Base-by-base conservation (phyloP, 2,888 invertebrate species). In the Sphecodes monilicornis region DNA sequence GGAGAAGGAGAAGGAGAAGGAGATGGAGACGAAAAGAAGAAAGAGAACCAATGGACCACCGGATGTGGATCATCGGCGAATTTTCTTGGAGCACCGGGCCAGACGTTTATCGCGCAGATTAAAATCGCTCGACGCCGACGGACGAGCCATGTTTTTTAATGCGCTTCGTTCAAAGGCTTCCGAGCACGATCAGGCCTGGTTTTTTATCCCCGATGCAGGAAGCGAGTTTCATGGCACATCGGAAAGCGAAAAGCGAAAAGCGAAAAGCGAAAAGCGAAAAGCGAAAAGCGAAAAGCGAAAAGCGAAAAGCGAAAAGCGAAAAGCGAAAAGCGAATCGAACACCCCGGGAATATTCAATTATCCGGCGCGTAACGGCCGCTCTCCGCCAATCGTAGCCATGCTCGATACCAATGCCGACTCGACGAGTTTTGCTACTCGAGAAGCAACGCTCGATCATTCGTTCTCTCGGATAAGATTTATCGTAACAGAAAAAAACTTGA, bases 11-110 rank as follows among this genome's bases (percentile, higher is more conserved):
- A 88, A 77, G 82, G 77, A 75, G 71, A 66, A 41, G 75, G n/a
- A n/a, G n/a, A n/a, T n/a, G n/a, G n/a, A n/a, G n/a, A n/a, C n/a
- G n/a, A n/a, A n/a, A 36, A 66, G 60, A 43, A 39, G 50, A 73
- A 41, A 32, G 11, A 11, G 29, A 39, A 32, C 10, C 72, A 50
- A 71, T 81, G 88, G 90, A 87, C 88, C 88, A 84, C 89, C 90
- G 89, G 88, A 89, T 88, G 88, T 84, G 87, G 86, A 83, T 75
- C 90, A 80, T 74, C 79, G 87, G 16, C 76, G 36, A 80, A 87
- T 87, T 80, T 76, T 80, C 82, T 84, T 69, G 82, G 77, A 80
- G 79, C 76, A 82, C 60, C 64, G 43, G 71, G 36, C 76, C 68
- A 32, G 73, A 83, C 76, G 79, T 89, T 89, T 82, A 88, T 87